phyloP scores from a whole-genome alignment of 1,140 invertebrate species.

The Dreissena polymorpha region DNA sequence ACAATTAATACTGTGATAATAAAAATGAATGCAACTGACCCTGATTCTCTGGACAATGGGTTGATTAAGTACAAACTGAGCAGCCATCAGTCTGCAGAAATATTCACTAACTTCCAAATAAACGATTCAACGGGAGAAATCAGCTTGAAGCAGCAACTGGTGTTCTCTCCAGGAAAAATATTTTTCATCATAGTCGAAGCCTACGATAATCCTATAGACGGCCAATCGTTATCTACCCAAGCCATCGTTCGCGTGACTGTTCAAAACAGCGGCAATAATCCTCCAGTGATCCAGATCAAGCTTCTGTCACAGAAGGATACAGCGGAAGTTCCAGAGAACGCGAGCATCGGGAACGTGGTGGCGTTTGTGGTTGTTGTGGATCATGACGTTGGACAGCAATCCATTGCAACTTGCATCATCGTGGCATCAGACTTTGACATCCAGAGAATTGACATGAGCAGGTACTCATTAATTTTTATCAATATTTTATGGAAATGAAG shows the following conservation, averaged over 20 bases:
- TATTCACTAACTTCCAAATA: constrained; percentile 39
- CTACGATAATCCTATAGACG: constrained; percentile 45
- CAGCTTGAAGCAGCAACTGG: constrained; percentile 27
- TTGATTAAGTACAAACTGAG: constrained; percentile 39
- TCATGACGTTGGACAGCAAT: constrained; percentile 68
- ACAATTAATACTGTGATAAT: constrained; percentile 15
- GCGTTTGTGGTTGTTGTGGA: constrained; percentile 70
- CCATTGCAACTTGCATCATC: constrained; percentile 68
- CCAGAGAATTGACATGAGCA: constrained; percentile 62
- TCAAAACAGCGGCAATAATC: constrained; percentile 50
- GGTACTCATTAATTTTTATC: not conserved
- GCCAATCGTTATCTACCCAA: constrained; percentile 47
- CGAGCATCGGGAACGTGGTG: constrained; percentile 66
- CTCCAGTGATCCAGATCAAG: constrained; percentile 43
- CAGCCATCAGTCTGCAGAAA: constrained; percentile 35
- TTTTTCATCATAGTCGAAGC: constrained; percentile 53
- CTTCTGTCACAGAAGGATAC: constrained; percentile 8
- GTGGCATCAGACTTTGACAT: constrained; percentile 61
- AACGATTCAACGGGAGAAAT: constrained; percentile 46
- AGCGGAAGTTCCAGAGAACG: constrained; percentile 60
- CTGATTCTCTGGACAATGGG: constrained; percentile 36
- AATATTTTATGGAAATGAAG: no score
- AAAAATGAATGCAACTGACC: constrained; percentile 36
- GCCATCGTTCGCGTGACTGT: constrained; percentile 39
- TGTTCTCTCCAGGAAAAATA: constrained; percentile 34